Percentiles rank a stretch among this genome's conserved stretches.
Conservation (phyloP, 1,140 invertebrate species). For the Solen grandis region DNA sequence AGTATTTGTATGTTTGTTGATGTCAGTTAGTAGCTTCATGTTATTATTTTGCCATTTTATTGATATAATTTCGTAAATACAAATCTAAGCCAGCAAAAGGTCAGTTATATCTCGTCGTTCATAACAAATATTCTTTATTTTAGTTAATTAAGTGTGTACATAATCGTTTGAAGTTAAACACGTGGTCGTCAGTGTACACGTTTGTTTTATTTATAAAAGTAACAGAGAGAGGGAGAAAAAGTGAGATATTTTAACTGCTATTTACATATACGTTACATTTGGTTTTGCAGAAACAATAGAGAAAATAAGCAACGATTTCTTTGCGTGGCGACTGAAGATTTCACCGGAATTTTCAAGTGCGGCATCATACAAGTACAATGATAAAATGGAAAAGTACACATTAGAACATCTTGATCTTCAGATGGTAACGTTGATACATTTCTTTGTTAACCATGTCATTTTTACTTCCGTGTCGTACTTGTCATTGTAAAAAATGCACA, state of each 20-base stretch:
- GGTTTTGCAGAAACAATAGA: conserved; percentile 29
- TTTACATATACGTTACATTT: no score
- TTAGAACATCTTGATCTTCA: conserved; percentile 46
- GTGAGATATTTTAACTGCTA: neutral
- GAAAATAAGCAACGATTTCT: conserved; percentile 62
- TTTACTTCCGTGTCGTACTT: no score
- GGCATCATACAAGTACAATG: conserved; percentile 59
- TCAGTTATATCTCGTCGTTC: neutral
- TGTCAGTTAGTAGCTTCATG: neutral
- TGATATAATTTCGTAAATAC: neutral
- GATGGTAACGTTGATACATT: conserved; percentile 34
- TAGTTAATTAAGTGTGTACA: no score
- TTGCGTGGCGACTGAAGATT: conserved; percentile 63
- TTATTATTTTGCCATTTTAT: neutral
- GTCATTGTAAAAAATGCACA: no score
- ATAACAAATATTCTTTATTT: neutral
- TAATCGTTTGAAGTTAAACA: neutral
- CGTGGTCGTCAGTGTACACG: neutral
- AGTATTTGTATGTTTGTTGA: neutral
- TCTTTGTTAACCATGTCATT: neutral
- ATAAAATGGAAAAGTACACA: conserved; percentile 57
- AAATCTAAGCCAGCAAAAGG: neutral
- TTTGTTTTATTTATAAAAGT: neutral
- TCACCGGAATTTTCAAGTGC: conserved; percentile 63
- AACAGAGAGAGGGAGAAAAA: neutral